These are phyloP conservation scores for Mamestra brassicae DNA, from an alignment of 2,888 invertebrate genomes.

Conservation along the genomic window DNA sequence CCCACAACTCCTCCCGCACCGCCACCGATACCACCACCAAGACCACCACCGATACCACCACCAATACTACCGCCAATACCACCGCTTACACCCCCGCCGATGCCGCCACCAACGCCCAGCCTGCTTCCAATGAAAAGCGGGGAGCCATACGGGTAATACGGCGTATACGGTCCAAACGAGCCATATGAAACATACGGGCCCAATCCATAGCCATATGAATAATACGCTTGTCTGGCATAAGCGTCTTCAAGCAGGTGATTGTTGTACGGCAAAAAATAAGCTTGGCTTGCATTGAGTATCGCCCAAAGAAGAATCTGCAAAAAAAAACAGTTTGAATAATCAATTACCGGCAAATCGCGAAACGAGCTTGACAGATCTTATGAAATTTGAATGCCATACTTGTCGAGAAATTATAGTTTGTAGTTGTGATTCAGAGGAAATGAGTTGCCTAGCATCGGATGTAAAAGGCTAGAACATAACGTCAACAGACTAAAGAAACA, in stretches of 20 bases:
- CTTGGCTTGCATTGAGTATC: constrained; percentile 8
- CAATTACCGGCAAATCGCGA: too few species aligned
- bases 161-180: too few species aligned
- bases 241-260: background rate
- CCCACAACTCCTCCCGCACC: background rate
- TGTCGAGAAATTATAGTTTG: background rate
- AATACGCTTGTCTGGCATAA: constrained; percentile 4
- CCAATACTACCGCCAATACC: background rate
- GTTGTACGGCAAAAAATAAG: background rate
- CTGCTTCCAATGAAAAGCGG: background rate
- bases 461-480: background rate
- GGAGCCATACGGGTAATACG: background rate
- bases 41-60: background rate
- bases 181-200: background rate
- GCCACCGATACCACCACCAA: background rate
- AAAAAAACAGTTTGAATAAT: background rate
- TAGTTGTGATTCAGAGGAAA: background rate
- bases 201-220: background rate
- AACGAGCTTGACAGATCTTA: background rate
- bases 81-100: background rate
- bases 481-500: background rate
- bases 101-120: background rate
- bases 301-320: constrained; percentile 35
- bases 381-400: background rate
- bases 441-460: background rate